Evolutionary conservation across 2,888 invertebrate genomes (phyloP).

Genomic region (Eumerus sabulonum): DNA sequence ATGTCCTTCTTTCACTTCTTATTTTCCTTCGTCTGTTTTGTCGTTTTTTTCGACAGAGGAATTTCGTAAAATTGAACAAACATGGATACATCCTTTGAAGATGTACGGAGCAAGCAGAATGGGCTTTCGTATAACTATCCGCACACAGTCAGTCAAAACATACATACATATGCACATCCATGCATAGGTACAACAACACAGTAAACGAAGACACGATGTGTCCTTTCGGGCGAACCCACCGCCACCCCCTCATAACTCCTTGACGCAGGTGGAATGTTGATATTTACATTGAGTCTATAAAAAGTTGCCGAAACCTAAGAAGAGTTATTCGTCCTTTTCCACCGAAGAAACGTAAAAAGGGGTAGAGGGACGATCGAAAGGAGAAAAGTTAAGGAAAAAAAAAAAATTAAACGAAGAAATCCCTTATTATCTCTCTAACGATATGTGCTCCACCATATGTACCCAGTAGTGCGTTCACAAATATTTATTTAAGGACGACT

Average conservation of each 20-base stretch:
- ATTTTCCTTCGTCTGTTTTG: conserved; percentile 10
- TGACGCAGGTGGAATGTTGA: conserved; percentile 69
- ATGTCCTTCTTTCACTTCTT: conserved; percentile 53
- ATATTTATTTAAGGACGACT: conserved; percentile 68
- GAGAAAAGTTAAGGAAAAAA: conserved; percentile 7
- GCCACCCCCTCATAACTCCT: conserved; percentile 59
- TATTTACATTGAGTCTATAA: conserved; percentile 69
- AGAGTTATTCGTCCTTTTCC: conserved; percentile 11
- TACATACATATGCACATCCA: too few species aligned
- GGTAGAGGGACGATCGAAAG: not conserved
- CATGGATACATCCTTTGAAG: conserved; percentile 64
- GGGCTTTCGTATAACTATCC: conserved; percentile 46
- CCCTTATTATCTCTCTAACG: conserved; percentile 69
- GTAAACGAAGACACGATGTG: conserved; percentile 50
- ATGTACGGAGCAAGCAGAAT: conserved; percentile 15
- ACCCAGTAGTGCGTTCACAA: conserved; percentile 67
- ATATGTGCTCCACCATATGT: conserved; percentile 63
- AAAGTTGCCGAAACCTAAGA: conserved; percentile 60
- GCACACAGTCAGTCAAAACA: conserved; percentile 43
- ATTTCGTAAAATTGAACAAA: conserved; percentile 67
- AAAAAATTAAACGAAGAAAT: conserved; percentile 66
- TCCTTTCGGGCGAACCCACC: conserved; percentile 27
- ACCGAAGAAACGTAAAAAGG: conserved; percentile 38
- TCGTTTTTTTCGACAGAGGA: conserved; percentile 46
- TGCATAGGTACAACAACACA: too few species aligned